Conservation (phyloP, 2,888 invertebrate species). For the Dione juno region DNA sequence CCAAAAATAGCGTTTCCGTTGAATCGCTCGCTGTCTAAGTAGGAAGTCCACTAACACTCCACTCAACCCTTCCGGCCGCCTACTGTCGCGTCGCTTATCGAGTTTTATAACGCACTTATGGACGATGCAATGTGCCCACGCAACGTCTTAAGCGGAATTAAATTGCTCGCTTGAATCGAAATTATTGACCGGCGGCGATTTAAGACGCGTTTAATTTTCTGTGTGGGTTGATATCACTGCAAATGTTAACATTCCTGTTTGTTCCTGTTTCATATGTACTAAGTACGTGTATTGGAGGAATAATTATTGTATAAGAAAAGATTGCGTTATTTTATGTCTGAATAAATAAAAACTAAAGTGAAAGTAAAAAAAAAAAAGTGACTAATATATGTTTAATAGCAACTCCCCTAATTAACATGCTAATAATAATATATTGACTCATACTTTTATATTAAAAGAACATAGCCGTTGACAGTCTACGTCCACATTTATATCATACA, state of each 20-base stretch:
- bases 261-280: conserved; percentile 24
- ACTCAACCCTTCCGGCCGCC: conserved; percentile 79
- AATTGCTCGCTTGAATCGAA: conserved; percentile 72
- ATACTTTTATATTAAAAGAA: no score
- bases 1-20: conserved; percentile 83
- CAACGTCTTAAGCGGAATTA: conserved; percentile 77
- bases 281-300: no score
- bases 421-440: no score
- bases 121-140: conserved; percentile 72
- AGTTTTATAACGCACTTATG: conserved; percentile 79
- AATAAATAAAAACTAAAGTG: no score
- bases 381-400: no score
- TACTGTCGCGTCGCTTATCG: conserved; percentile 79
- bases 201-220: conserved; percentile 42
- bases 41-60: conserved; percentile 78
- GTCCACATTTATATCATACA: no score
- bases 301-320: no score
- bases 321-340: no score
- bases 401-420: no score
- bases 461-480: no score
- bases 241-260: conserved; percentile 35
- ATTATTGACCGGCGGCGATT: conserved; percentile 62
- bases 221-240: conserved; percentile 38
- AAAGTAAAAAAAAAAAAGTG: no score
- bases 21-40: conserved; percentile 74